These are phyloP conservation scores for Pseudopleuronectes americanus DNA, from an alignment of 2,797 vertebrate genomes.

Conservation along the genomic window DNA sequence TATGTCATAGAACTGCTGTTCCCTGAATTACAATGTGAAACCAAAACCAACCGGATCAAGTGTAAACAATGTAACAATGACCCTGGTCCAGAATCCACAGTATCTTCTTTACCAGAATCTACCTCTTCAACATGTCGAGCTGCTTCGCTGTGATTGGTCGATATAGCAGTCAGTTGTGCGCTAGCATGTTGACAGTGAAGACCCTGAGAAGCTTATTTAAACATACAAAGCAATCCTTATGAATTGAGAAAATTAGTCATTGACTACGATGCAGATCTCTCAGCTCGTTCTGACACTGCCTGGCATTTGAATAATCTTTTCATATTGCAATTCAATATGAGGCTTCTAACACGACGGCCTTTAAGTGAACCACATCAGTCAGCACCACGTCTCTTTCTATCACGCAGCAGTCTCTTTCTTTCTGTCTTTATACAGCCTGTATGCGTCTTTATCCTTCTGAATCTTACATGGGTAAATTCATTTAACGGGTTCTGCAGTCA, in stretches of 20 bases:
- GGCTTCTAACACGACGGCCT: conserved; percentile 52
- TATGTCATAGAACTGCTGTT: no score
- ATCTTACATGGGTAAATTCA: conserved; percentile 14
- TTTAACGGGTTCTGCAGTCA: conserved; percentile 44
- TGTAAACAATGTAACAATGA: no score
- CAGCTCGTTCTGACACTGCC: conserved; percentile 37
- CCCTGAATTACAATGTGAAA: no score
- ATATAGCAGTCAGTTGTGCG: background rate
- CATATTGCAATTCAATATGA: conserved; percentile 66
- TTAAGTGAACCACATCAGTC: conserved; percentile 63
- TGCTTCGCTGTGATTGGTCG: conserved; percentile 13
- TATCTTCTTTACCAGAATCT: no score
- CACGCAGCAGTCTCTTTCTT: conserved; percentile 42
- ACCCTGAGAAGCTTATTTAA: conserved; percentile 33
- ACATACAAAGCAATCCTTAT: conserved; percentile 29
- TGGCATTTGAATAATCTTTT: conserved; percentile 69
- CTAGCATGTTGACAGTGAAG: conserved; percentile 23
- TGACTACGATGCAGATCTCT: conserved; percentile 45
- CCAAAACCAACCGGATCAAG: no score
- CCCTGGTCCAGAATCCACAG: no score
- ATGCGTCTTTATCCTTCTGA: conserved; percentile 26
- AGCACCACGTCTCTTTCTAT: conserved; percentile 54
- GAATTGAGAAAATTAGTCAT: conserved; percentile 45
- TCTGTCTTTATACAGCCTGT: conserved; percentile 28
- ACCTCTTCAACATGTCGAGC: background rate